A percentile compares a stretch with the other conserved stretches of the same genome.
phyloP scores from a whole-genome alignment of 1,140 invertebrate species.

The Zeugodacus cucurbitae region DNA sequence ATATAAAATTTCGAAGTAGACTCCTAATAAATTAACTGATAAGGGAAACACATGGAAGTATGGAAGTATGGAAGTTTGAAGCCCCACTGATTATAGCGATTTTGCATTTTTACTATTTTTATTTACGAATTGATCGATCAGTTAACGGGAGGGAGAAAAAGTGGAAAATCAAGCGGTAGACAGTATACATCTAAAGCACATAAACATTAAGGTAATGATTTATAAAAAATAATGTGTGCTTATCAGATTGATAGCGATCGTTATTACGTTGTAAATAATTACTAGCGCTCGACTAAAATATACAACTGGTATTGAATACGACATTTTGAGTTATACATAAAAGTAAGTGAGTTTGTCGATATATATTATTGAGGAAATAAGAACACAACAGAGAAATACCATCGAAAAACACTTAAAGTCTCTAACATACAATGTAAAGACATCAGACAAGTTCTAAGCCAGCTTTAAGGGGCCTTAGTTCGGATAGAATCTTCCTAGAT shows the following conservation, averaged over 20 bases:
- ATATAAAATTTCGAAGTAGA: neutral
- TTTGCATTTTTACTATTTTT: neutral
- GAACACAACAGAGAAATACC: no score
- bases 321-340: no score
- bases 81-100: neutral
- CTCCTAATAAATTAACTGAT: neutral
- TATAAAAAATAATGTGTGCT: neutral
- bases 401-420: no score
- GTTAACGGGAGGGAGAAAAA: no score
- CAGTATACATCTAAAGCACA: neutral
- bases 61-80: neutral
- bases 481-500: no score
- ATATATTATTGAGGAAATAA: no score
- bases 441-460: no score
- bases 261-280: slow-evolving; percentile 8
- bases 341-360: no score
- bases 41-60: neutral
- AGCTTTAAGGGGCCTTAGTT: no score
- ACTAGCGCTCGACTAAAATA: neutral
- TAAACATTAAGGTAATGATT: neutral
- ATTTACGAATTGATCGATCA: neutral
- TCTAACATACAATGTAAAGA: no score
- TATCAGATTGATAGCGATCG: neutral
- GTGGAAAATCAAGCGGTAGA: neutral
- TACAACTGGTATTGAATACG: no score